Conservation (phyloP, 2,113 vertebrate species). For the Crotalus helleri region DNA sequence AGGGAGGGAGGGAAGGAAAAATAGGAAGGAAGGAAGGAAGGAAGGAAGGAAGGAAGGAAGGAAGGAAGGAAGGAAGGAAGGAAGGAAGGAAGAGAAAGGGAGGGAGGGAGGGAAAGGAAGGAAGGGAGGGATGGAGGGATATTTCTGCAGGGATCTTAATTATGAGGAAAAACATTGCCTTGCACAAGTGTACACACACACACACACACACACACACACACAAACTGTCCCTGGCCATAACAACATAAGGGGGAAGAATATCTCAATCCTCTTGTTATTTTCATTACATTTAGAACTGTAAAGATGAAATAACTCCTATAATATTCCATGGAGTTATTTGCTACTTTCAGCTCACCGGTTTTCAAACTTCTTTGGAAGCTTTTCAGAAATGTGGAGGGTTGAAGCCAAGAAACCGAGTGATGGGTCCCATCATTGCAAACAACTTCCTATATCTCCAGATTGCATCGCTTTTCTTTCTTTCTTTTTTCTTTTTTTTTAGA, state of each 20-base stretch:
- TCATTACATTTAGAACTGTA: not conserved
- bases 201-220: too few relatives aligned
- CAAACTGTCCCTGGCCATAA: not conserved
- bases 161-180: too few relatives aligned
- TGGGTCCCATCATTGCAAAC: not conserved
- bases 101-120: accelerated
- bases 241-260: not conserved
- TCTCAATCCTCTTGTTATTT: not conserved
- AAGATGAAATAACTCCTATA: not conserved
- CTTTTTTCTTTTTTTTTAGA: not conserved
- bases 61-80: too few relatives aligned
- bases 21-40: too few relatives aligned
- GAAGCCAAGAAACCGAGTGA: not conserved
- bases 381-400: not conserved
- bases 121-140: too few relatives aligned
- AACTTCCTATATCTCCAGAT: not conserved
- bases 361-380: not conserved
- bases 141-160: too few relatives aligned
- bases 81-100: too few relatives aligned
- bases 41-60: too few relatives aligned
- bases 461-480: not conserved
- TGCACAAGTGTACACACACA: not conserved
- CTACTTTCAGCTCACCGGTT: not conserved
- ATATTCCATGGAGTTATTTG: not conserved
- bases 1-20: accelerated